Conservation (phyloP, 2,888 invertebrate species). For the Apodemia hepburni region DNA sequence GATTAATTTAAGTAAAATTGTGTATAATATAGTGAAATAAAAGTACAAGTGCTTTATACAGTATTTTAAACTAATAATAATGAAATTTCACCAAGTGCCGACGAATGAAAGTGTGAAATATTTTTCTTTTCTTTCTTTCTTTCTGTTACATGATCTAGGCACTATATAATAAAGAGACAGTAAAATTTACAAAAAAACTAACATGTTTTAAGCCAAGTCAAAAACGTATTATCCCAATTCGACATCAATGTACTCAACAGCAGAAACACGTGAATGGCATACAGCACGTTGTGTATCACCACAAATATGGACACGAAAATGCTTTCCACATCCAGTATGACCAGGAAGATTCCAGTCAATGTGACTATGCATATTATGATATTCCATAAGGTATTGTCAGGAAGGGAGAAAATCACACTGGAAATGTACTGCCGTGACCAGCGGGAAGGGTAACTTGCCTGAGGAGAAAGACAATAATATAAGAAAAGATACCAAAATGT, state of each 20-base stretch:
- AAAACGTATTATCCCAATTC: slow-evolving; percentile 5
- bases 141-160: too few relatives aligned
- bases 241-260: slow-evolving; percentile 22
- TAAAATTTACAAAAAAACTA: neutral
- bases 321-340: neutral
- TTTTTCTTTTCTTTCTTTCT: too few relatives aligned
- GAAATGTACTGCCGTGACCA: slow-evolving; percentile 39
- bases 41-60: too few relatives aligned
- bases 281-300: slow-evolving; percentile 43
- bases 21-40: too few relatives aligned
- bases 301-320: slow-evolving; percentile 29
- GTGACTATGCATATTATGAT: slow-evolving; percentile 43
- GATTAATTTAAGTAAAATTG: too few relatives aligned
- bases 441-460: slow-evolving; percentile 48
- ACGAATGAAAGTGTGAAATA: too few relatives aligned
- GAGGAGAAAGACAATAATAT: slow-evolving; percentile 5
- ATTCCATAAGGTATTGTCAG: slow-evolving; percentile 51
- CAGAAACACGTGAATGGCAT: slow-evolving; percentile 42
- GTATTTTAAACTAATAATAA: too few relatives aligned
- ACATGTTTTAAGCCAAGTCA: neutral
- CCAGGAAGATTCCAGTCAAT: slow-evolving; percentile 35
- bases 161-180: too few relatives aligned
- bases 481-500: too few relatives aligned
- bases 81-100: too few relatives aligned
- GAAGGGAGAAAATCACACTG: slow-evolving; percentile 40